Base-by-base conservation (phyloP, 2,797 vertebrate species). In the Scleropages formosus region DNA sequence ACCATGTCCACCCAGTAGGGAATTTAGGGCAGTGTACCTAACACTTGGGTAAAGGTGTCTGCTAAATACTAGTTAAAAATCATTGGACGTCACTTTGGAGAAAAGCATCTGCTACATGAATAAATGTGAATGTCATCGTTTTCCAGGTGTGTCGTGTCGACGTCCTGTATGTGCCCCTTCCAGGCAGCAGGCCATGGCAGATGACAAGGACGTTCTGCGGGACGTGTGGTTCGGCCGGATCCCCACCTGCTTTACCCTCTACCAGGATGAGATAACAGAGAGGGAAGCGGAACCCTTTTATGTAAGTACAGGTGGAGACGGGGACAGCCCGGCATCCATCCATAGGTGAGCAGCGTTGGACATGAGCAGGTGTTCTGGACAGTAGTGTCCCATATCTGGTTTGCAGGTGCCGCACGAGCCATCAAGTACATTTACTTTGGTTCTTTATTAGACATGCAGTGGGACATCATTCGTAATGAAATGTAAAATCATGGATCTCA, bases 191-290 rank as follows among this genome's bases (percentile, higher is more conserved):
- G 95, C 86, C 88, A 99, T 98, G 97, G 96, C 97, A 96, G 97
- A 99, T 97, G 97, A 99, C 93, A 98, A 98, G 94, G 97, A 99
- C 81, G 95, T 99, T 22, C 88, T 99, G 87, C 95, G 97, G 87
- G 96, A 98, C 84, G 97, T 99, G 56, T 98, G 97, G 97, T 98
- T 95, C 82, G 97, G 97, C 63, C 91, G 95, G 88, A 97, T 99
- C 87, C 97, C 97, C 27, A 94, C 97, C 73, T 98, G 96, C 84
- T 99, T 99, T 86, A 96, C 93, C 0, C 84, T 99, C 49, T 94
- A 95, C 88, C 96, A 95, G 84, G 97, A 99, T 80, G 96, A 98
- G 81, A 91, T 94, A 78, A 98, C 96, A 0, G 97, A 98, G 85
- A 93, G 97, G 66, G 97, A 99, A 87, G 95, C 95, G 22, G 97